These are phyloP conservation scores for Gymnogyps californianus DNA, from an alignment of 2,113 vertebrate species.

Conservation along the genomic window DNA sequence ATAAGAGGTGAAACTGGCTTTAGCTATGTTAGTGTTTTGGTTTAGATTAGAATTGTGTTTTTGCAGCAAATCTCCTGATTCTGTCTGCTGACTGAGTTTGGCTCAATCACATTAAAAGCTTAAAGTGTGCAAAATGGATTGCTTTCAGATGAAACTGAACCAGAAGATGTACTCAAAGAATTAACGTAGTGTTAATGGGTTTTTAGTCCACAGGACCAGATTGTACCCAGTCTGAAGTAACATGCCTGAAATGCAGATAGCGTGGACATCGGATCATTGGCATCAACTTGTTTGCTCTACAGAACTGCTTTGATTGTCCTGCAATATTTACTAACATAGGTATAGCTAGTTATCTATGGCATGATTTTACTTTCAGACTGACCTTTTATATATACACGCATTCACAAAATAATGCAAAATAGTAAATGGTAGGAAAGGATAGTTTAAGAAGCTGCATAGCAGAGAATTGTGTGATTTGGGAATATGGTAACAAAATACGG, in stretches of 20 bases:
- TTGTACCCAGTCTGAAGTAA: background rate
- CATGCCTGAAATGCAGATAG: background rate
- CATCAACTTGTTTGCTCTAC: background rate
- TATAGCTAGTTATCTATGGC: background rate
- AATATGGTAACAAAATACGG: background rate
- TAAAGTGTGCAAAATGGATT: background rate
- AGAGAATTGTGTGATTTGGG: background rate
- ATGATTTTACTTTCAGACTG: background rate
- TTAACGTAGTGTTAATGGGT: fast-evolving
- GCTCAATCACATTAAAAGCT: background rate
- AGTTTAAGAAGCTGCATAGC: background rate
- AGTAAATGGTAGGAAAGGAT: background rate
- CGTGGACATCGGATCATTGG: fast-evolving
- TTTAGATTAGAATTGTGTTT: background rate
- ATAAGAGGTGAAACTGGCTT: background rate
- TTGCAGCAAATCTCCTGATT: background rate
- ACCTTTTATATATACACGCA: fast-evolving
- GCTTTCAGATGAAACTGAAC: background rate
- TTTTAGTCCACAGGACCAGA: background rate
- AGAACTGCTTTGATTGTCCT: background rate
- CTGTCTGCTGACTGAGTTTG: background rate
- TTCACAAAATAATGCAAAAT: background rate
- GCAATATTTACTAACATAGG: background rate
- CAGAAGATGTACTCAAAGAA: background rate
- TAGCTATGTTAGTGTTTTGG: background rate